phyloP scores from a whole-genome alignment of 2,888 invertebrate genomes.

The Cryptus viduatorius region DNA sequence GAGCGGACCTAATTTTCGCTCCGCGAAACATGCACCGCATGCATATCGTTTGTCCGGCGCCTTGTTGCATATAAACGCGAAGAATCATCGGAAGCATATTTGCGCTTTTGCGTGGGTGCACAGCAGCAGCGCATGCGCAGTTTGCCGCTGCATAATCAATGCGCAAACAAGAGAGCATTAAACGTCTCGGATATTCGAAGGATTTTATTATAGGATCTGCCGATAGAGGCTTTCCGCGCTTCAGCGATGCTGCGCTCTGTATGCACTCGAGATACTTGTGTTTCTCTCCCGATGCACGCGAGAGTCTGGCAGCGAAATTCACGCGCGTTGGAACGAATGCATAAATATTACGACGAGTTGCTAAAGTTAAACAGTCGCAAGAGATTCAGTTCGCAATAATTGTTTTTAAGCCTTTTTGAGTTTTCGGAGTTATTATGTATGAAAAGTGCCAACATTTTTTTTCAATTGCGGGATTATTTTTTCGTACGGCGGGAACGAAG shows the following conservation, averaged over 20 bases:
- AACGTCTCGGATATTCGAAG: slow-evolving; percentile 4
- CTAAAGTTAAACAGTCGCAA: not conserved
- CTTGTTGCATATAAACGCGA: not conserved
- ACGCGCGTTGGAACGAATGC: not conserved
- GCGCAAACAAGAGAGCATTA: slow-evolving; percentile 15
- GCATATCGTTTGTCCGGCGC: slow-evolving; percentile 10
- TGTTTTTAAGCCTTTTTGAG: not conserved
- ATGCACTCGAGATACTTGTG: not conserved
- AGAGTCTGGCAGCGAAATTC: not conserved
- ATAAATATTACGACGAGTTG: not conserved
- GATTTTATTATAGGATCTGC: not conserved
- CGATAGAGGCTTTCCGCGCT: slow-evolving; percentile 1
- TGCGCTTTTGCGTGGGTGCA: not conserved
- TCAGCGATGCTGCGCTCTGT: not conserved
- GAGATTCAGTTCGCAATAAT: no score
- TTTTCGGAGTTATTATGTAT: not conserved
- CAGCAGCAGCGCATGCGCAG: no score
- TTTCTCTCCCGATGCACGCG: not conserved
- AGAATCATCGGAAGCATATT: slow-evolving; percentile 16
- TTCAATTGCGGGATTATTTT: not conserved
- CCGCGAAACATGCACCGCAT: slow-evolving; percentile 38
- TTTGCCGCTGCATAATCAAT: not conserved
- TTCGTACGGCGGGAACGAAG: not conserved
- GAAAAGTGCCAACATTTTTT: not conserved
- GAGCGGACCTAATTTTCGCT: slow-evolving; percentile 49